Evolutionary conservation across 2,797 vertebrate species (phyloP).

Genomic region (Eupleurogrammus muticus): DNA sequence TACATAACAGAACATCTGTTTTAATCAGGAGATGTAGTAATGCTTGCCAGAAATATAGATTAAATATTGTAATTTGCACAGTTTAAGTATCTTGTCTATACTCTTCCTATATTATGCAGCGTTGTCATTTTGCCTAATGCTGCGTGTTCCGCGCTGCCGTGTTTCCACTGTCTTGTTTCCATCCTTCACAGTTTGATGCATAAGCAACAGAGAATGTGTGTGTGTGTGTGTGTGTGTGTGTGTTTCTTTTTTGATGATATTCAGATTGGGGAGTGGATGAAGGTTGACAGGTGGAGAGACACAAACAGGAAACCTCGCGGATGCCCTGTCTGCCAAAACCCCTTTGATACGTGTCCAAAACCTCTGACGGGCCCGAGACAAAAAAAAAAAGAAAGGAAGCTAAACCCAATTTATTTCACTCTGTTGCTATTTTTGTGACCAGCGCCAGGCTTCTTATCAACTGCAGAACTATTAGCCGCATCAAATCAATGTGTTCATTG

Average conservation of each 20-base stretch:
- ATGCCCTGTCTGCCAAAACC: slow-evolving; percentile 62
- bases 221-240: too few relatives aligned
- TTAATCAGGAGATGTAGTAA: neutral
- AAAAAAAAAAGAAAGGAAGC: slow-evolving; percentile 64
- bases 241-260: slow-evolving; percentile 47
- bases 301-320: slow-evolving; percentile 67
- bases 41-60: neutral
- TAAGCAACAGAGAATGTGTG: slow-evolving; percentile 54
- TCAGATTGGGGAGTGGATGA: slow-evolving; percentile 59
- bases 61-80: neutral
- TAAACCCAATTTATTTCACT: slow-evolving; percentile 73
- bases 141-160: slow-evolving; percentile 13
- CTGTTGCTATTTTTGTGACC: slow-evolving; percentile 71
- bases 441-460: slow-evolving; percentile 77
- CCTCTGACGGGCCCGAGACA: slow-evolving; percentile 64
- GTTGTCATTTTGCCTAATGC: slow-evolving; percentile 27
- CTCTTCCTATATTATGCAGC: neutral
- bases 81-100: neutral
- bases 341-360: slow-evolving; percentile 70
- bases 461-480: slow-evolving; percentile 79
- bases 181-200: slow-evolving; percentile 42
- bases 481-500: slow-evolving; percentile 83
- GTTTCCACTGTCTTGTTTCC: slow-evolving; percentile 35
- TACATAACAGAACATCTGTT: neutral
- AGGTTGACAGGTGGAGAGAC: slow-evolving; percentile 74